Base-by-base conservation (phyloP, 2,888 invertebrate species). In the Caradrina kadenii region DNA sequence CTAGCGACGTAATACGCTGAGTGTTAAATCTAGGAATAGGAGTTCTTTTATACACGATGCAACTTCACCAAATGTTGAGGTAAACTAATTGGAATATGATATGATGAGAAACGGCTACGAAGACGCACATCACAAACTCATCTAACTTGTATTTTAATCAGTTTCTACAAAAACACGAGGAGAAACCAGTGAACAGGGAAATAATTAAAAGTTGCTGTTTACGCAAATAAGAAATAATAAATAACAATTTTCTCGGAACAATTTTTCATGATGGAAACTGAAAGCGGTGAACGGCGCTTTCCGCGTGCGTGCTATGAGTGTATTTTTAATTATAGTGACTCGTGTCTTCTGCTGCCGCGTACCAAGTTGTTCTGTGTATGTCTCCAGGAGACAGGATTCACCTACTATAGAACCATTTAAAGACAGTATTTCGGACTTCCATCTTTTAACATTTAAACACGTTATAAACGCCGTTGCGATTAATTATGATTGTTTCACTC, bases 171-270 rank as follows among this genome's bases (percentile, higher is more conserved):
- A 60, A 35, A 8, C 42, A 10, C 8, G 45, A 35, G 48, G 21
- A 39, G 49, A 35, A 55, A 48, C 17, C 19, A 42, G 7, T 2
- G 8, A n/a, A 22, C 17, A 60, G 45, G 22, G 1, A 58, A 66
- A 22, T 55, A 75, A 72, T 73, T 65, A 73, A 59, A 50, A 22
- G 2, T 60, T n/a, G 54, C 48, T 68, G 66, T 54, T 54, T 74
- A 54, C 31, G 45, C 45, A 55, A 74, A 48, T 15, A 54, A 58
- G 21, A 53, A 60, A 54, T 60, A 75, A 60, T 56, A 73, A 73
- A 75, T 48, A 75, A 50, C 42, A 54, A 49, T 26, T 53, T 26
- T 7, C 53, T 26, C 26, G 53, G 26, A 48, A n/a, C 48, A 48
- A 15, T 75, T 59, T 59, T 31, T 42, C n/a, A 31, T 75, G 49